Evolutionary conservation across 2,888 invertebrate species (phyloP), one percentile per base, ranked within the genome.

Genomic region (Loripinus fragilis): DNA sequence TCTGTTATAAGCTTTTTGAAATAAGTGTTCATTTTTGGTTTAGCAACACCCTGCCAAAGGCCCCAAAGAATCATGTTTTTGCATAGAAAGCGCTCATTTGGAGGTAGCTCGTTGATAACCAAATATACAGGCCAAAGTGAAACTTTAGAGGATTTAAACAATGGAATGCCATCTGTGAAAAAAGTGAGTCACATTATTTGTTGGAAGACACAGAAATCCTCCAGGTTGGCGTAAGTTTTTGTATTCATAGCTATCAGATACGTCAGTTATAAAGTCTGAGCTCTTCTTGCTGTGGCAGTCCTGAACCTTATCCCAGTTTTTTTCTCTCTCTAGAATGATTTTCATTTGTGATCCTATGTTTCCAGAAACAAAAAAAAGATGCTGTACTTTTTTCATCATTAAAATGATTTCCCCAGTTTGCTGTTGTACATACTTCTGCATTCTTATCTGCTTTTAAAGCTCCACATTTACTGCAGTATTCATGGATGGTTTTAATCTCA

Each of bases 91-190:
- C 77, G 60, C 38, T 77, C 65, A 30, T 69, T 64, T 17, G 69
- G 73, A 5, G 78, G 78, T 12, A 85, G 65, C 67, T 83, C 81
- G 80, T 85, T 85, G 15, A 83, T 80, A 42, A 76, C 55, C 23
- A 81, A 45, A 60, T 72, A 78, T 12, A 85, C 20, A 42, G 81
- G 83, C 81, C 81, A 83, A 23, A 77, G 33, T 8, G 72, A 68
- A 10, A 52, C 28, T 23, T 76, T 75, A 30, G 76, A 64, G 45
- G 73, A 75, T 65, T 80, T 85, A 50, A 83, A 85, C 30, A 85
- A 42, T n/a, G 85, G 74, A n/a, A 79, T 81, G 12, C 81, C 83
- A 77, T 83, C 81, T 33, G 81, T 81, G 67, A 75, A 70, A 1
- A 73, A 69, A 17, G 67, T 52, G 38, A 38, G 45, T 20, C 3